Percentiles rank a stretch among this genome's conserved stretches.
phyloP scores from a whole-genome alignment of 2,888 invertebrate species.

The Aradus depressus region DNA sequence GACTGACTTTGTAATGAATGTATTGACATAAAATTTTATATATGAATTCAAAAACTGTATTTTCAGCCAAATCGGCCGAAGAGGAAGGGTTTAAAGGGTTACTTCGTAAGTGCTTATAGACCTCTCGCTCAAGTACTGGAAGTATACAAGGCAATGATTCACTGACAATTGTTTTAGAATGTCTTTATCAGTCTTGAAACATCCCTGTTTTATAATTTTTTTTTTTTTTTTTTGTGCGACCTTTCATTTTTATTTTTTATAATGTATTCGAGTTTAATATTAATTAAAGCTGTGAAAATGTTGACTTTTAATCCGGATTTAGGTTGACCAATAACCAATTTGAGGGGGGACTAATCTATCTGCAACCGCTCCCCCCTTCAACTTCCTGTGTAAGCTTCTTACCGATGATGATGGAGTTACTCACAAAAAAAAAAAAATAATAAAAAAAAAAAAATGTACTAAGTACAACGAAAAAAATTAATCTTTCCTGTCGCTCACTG shows the following conservation, averaged over 20 bases:
- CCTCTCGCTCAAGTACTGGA: too few relatives aligned
- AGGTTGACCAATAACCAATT: conserved; percentile 5
- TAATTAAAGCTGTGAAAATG: conserved; percentile 4
- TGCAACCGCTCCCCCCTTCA: neutral
- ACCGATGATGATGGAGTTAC: neutral
- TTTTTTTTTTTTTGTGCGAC: neutral
- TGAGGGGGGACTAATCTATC: neutral
- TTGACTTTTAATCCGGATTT: conserved; percentile 9
- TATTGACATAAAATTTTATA: too few relatives aligned
- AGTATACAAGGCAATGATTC: too few relatives aligned
- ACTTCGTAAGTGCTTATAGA: too few relatives aligned
- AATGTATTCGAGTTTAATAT: neutral
- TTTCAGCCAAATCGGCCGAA: too few relatives aligned
- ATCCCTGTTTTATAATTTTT: neutral
- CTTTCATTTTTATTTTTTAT: neutral
- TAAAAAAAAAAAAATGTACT: too few relatives aligned
- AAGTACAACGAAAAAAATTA: too few relatives aligned
- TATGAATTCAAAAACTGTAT: too few relatives aligned
- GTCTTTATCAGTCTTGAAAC: neutral
- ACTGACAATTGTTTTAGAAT: neutral
- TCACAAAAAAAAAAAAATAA: conserved; percentile 1
- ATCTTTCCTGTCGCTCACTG: too few relatives aligned
- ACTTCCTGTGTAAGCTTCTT: conserved; percentile 3
- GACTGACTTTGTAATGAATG: too few relatives aligned
- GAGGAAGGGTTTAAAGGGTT: too few relatives aligned